These are phyloP conservation scores for Onychomys leucogaster DNA, from an alignment of 2,797 vertebrate genomes.

Conservation along the genomic window DNA sequence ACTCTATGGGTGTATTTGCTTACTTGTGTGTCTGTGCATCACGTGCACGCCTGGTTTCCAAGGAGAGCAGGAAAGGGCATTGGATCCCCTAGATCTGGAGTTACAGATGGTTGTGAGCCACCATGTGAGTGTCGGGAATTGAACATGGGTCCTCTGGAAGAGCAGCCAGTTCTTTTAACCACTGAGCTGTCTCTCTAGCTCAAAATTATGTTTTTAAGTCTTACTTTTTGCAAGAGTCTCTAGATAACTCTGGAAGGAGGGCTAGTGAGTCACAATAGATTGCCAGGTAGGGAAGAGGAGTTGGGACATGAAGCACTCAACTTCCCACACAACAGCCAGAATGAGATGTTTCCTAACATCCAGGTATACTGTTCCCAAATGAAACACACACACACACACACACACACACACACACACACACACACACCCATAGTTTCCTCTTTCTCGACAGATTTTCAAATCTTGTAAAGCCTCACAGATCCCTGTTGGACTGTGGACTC, in stretches of 20 bases:
- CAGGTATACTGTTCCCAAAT: neutral
- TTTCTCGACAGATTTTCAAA: neutral
- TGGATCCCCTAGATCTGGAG: neutral
- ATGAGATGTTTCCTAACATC: neutral
- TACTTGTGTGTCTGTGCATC: neutral
- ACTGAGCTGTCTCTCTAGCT: neutral
- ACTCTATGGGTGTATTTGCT: neutral
- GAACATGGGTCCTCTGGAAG: neutral
- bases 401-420: no score
- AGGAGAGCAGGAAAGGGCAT: neutral
- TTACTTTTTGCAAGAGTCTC: conserved; percentile 46
- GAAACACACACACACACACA: no score
- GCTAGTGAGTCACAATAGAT: neutral
- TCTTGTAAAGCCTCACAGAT: neutral
- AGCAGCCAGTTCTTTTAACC: neutral
- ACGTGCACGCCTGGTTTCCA: neutral
- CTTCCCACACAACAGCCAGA: neutral
- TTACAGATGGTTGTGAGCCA: neutral
- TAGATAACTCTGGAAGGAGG: neutral
- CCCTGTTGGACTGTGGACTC: neutral
- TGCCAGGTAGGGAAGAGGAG: neutral
- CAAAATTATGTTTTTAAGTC: neutral
- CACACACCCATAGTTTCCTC: neutral
- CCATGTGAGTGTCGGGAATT: neutral
- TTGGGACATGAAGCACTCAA: neutral